Conservation (phyloP, 2,797 vertebrate genomes). For the Mormyrus proboscirostris region DNA sequence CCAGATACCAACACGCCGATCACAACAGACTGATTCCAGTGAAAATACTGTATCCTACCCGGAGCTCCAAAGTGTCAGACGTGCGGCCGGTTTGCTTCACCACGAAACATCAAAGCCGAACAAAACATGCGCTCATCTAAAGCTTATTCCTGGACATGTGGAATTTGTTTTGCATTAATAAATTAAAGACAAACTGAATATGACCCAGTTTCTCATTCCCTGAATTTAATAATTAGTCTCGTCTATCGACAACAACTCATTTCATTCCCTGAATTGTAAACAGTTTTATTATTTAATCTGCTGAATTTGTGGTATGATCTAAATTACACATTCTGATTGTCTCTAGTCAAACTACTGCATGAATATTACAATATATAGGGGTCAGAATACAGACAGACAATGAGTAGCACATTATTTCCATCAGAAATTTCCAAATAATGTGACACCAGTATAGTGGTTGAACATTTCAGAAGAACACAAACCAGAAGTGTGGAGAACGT, state of each 20-base stretch:
- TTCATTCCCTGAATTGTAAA: background rate
- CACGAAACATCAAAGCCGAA: background rate
- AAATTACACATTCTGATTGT: background rate
- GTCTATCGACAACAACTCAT: background rate
- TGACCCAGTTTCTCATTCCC: background rate
- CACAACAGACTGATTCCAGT: background rate
- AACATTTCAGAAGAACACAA: background rate
- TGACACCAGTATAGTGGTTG: background rate
- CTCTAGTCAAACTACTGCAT: background rate
- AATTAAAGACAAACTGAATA: constrained; percentile 5
- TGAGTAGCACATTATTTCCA: background rate
- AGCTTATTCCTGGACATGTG: constrained; percentile 1
- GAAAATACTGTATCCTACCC: background rate
- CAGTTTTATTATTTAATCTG: background rate
- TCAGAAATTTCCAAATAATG: background rate
- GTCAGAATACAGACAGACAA: background rate
- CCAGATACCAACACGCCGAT: background rate
- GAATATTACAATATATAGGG: background rate
- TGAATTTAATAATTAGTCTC: background rate
- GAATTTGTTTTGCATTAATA: background rate
- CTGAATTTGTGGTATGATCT: background rate
- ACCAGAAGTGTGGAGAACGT: background rate
- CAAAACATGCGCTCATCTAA: background rate
- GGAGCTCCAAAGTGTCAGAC: background rate
- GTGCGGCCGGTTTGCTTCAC: background rate